Conservation (phyloP, 2,113 vertebrate species). For the Muntiacus reevesi region DNA sequence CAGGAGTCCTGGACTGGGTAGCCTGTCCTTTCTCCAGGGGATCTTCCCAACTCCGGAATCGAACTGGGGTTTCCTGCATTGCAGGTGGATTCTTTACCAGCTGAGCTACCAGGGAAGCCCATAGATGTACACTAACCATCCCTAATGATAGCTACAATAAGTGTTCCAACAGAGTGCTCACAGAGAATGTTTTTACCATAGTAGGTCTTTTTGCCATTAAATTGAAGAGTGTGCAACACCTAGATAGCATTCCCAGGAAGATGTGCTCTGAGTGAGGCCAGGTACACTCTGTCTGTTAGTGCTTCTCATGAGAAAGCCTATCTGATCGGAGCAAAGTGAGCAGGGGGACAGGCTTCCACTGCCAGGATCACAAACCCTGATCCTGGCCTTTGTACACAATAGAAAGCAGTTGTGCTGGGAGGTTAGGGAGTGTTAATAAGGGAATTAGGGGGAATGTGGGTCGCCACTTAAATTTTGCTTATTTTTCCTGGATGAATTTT, state of each 20-base stretch:
- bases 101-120: background rate
- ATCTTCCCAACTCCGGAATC: background rate
- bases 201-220: background rate
- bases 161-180: background rate
- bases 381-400: background rate
- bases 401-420: constrained; percentile 50
- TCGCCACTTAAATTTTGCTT: constrained; percentile 70
- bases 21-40: background rate
- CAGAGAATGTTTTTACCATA: background rate
- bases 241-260: background rate
- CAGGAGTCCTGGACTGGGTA: background rate
- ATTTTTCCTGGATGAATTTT: constrained; percentile 73
- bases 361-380: constrained; percentile 29
- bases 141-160: background rate
- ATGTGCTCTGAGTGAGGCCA: background rate
- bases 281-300: background rate
- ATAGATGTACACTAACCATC: background rate
- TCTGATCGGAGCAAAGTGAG: background rate
- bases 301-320: background rate
- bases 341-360: background rate
- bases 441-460: constrained; percentile 57
- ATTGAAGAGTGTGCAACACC: background rate
- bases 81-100: background rate
- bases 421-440: constrained; percentile 60
- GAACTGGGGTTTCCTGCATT: background rate